phyloP scores from a whole-genome alignment of 2,888 invertebrate genomes.

The Morpho deidamia region DNA sequence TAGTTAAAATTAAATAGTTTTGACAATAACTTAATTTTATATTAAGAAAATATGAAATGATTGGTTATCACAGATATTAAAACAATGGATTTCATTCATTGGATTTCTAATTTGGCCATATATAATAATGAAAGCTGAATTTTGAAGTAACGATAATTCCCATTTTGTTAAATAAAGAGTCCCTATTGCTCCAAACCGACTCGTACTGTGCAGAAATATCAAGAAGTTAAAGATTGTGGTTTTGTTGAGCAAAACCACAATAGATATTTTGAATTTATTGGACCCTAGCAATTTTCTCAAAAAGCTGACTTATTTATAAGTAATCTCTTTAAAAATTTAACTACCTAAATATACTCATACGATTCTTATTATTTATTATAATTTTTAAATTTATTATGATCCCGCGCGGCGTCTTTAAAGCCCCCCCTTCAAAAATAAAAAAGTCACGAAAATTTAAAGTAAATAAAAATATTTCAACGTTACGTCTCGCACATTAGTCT shows the following conservation, averaged over 20 bases:
- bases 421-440: conserved; percentile 23
- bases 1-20: too few species aligned
- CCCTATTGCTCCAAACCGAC: conserved; percentile 5
- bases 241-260: conserved; percentile 7
- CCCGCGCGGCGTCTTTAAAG: conserved; percentile 58
- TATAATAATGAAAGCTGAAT: conserved; percentile 5
- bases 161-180: conserved; percentile 14
- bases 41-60: neutral
- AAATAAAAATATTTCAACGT: neutral
- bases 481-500: too few species aligned
- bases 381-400: conserved; percentile 41
- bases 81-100: conserved; percentile 1
- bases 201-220: conserved; percentile 9
- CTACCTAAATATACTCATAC: conserved; percentile 69
- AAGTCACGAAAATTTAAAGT: neutral
- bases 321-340: conserved; percentile 70
- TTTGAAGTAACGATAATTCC: conserved; percentile 16
- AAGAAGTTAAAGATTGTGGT: conserved; percentile 16
- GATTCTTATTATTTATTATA: conserved; percentile 54
- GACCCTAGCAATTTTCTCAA: conserved; percentile 74
- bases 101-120: neutral
- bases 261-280: conserved; percentile 36
- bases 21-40: neutral
- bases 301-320: conserved; percentile 73
- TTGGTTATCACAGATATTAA: conserved; percentile 5